Evolutionary conservation across 2,113 vertebrate species (phyloP).

Genomic region (Grantiella picta): DNA sequence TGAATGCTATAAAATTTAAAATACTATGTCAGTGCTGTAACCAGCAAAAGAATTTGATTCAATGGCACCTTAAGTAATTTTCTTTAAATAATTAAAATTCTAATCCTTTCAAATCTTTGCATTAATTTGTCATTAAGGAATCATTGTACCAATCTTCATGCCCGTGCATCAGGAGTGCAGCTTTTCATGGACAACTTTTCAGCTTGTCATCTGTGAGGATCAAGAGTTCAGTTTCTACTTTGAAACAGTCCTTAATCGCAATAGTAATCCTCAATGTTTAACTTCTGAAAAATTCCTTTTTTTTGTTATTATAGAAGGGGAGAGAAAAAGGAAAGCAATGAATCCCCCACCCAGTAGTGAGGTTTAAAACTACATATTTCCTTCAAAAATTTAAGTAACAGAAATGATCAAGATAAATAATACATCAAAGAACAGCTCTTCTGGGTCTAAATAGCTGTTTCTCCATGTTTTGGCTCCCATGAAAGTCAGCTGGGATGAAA

Average conservation of each 20-base stretch:
- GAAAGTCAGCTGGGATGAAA: neutral
- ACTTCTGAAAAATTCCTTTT: neutral
- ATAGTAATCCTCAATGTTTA: neutral
- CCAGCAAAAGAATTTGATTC: neutral
- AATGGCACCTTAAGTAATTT: neutral
- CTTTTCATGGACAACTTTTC: neutral
- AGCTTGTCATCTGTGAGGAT: neutral
- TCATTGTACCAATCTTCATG: fast-evolving
- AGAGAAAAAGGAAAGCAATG: neutral
- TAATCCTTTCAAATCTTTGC: neutral
- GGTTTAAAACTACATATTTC: fast-evolving
- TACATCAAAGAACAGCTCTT: fast-evolving
- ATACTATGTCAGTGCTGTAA: neutral
- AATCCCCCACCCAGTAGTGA: fast-evolving
- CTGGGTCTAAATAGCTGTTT: neutral
- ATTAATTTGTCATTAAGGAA: neutral
- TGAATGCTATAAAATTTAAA: neutral
- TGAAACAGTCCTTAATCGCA: neutral
- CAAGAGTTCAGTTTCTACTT: neutral
- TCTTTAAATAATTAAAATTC: neutral
- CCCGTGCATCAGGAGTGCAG: neutral
- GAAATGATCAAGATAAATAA: neutral
- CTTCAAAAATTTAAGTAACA: neutral
- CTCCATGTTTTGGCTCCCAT: neutral
- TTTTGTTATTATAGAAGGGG: neutral